Base-by-base conservation (phyloP, 2,888 invertebrate genomes). In the Machimus rusticus region DNA sequence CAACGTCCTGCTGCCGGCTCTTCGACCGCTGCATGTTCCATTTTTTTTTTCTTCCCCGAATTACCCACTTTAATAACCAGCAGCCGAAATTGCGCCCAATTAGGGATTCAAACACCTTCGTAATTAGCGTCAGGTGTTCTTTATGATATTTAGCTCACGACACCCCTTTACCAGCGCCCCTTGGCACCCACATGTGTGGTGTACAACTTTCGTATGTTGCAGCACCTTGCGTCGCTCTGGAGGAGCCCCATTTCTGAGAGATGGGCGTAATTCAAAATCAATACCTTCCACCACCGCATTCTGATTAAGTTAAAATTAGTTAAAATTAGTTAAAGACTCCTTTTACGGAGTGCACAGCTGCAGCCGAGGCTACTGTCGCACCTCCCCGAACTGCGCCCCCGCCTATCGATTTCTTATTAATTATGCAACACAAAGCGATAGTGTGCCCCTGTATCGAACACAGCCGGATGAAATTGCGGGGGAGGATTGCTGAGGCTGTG, bases 111-210 rank as follows among this genome's bases (percentile, higher is more conserved):
- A 55, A 81, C 81, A 55, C 81, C 81, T 81, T 81, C 55, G 55
- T 81, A 81, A 81, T 81, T 81, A 55, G 81, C 51, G 81, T 81
- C 81, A 81, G 81, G 81, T 81, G 81, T 51, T 81, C 81, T 81
- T 81, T 81, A 43, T 46, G 81, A 55, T 55, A 55, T 78, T 78
- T 43, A 39, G 43, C 12, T 12, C 51, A 51, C 16, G 19, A 6
- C n/a, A 51, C 66, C 66, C 66, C 9, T 66, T 66, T 23, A 0
- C n/a, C 23, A 1, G 1, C 19, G 9, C 19, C 57, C 57, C 57
- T n/a, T 6, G 2, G 19, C 19, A 57, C 57, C 57, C 51, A 16
- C 34, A 34, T 6, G n/a, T 6, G n/a, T 19, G 51, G 16, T 51
- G n/a, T 51, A 8, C 2, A 39, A 39, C 12, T 39, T 39, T 39